Evolutionary conservation across 2,888 invertebrate genomes (phyloP).

Genomic region (Cataglyphis albicans): DNA sequence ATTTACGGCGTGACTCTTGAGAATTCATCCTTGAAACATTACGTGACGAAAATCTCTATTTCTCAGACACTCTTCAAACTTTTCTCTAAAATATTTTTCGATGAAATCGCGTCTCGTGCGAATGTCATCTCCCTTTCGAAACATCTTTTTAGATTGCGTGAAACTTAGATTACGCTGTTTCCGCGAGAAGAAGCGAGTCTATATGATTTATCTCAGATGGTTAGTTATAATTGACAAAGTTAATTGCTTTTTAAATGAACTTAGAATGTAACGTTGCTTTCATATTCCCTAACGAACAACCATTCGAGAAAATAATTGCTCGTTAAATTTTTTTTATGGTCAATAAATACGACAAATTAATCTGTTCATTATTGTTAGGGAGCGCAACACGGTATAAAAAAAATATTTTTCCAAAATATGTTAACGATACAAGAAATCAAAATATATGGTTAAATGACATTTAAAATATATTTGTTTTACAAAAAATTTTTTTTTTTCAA

Average conservation of each 20-base stretch:
- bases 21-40: background rate
- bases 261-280: background rate
- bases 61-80: background rate
- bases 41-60: conserved; percentile 29
- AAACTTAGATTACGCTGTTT: conserved; percentile 24
- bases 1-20: background rate
- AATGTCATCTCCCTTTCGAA: conserved; percentile 5
- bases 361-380: background rate
- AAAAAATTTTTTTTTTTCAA: background rate
- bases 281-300: background rate
- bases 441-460: background rate
- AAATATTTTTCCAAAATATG: background rate
- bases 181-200: background rate
- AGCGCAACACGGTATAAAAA: background rate
- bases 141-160: background rate
- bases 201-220: background rate
- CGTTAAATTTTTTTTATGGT: conserved; percentile 9
- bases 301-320: background rate
- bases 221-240: conserved; percentile 42
- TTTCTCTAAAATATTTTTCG: conserved; percentile 4
- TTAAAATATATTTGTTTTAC: background rate
- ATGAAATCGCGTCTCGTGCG: background rate
- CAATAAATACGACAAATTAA: background rate
- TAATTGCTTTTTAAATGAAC: conserved; percentile 56
- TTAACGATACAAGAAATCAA: too few species aligned